Conservation (phyloP, 2,888 invertebrate genomes). For the Argyresthia albistria region DNA sequence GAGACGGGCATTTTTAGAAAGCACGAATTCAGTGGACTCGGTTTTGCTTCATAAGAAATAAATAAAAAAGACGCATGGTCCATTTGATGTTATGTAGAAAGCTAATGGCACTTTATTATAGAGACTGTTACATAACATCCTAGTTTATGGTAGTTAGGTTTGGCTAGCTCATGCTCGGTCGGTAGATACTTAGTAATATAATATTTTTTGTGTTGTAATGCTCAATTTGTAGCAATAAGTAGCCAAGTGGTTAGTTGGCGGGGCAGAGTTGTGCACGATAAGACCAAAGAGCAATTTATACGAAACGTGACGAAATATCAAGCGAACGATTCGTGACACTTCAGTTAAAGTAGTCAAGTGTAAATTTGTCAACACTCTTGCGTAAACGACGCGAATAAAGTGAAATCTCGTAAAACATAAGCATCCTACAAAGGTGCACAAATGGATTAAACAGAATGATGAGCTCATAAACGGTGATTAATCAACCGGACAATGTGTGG, state of each 20-base stretch:
- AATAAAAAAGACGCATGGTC: too few relatives aligned
- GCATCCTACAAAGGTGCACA: too few relatives aligned
- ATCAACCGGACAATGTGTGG: too few relatives aligned
- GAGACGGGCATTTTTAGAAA: slow-evolving; percentile 45
- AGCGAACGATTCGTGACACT: slow-evolving; percentile 59
- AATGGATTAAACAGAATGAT: too few relatives aligned
- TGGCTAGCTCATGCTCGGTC: too few relatives aligned
- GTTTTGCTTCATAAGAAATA: background rate
- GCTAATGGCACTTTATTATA: background rate
- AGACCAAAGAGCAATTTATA: slow-evolving; percentile 31
- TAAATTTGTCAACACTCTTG: slow-evolving; percentile 39
- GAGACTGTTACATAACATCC: background rate
- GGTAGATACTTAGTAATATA: too few relatives aligned
- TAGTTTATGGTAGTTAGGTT: background rate
- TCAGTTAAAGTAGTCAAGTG: slow-evolving; percentile 56
- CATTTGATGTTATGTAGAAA: too few relatives aligned
- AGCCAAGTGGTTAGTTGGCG: slow-evolving; percentile 10
- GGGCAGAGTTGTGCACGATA: slow-evolving; percentile 34
- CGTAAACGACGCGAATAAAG: background rate
- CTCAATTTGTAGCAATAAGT: background rate
- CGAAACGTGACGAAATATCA: slow-evolving; percentile 47
- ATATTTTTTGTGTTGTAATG: background rate
- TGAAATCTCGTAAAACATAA: too few relatives aligned
- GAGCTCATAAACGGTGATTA: too few relatives aligned
- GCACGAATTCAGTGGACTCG: slow-evolving; percentile 27